Evolutionary conservation across 2,113 vertebrate species (phyloP), one percentile per base, ranked within the genome.

Genomic region (Trochalopteron elliotii): DNA sequence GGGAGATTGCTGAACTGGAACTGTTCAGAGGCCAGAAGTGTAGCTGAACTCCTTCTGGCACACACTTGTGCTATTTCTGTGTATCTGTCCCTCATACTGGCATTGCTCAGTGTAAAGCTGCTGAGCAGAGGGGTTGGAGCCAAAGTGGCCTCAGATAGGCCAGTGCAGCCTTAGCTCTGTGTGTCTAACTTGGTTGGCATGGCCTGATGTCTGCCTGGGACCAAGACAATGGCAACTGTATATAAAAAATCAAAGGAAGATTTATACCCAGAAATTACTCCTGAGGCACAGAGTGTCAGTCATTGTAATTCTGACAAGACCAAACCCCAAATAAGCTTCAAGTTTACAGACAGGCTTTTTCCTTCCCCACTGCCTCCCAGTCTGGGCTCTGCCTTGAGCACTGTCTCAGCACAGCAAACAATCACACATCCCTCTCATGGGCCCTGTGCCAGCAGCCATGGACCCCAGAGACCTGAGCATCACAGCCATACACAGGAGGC

Each of bases 401-500:
- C 50, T 40, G n/a, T n/a, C 52, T 59, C 85, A 63, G n/a, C n/a
- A 21, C 35, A 61, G 39, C 70, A 45, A 61, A 35, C 3, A 28
- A 3, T 15, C 33, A 13, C 44, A 72, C 24, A 20, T 79, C n/a
- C n/a, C 10, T 93, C 45, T 55, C 15, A 1, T 2, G 31, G 71
- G 14, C 27, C n/a, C 55, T 55, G 33, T 42, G 65, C 71, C 70
- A 56, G 78, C 67, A 85, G 61, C 56, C 12, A 2, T 11, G 40
- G 61, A 37, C 53, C 10, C 39, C 7, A 4, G 53, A 44, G 52
- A 83, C 37, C 61, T 56, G 63, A 86, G 40, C 49, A 40, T 56
- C 25, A 2, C 86, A 72, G 63, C 19, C 3, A 0, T 27, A 49
- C 13, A 3, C 1, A 1, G 39, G 45, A 79, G 57, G 57, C 6